Evolutionary conservation across 2,888 invertebrate species (phyloP).

Genomic region (Endotricha flammealis): DNA sequence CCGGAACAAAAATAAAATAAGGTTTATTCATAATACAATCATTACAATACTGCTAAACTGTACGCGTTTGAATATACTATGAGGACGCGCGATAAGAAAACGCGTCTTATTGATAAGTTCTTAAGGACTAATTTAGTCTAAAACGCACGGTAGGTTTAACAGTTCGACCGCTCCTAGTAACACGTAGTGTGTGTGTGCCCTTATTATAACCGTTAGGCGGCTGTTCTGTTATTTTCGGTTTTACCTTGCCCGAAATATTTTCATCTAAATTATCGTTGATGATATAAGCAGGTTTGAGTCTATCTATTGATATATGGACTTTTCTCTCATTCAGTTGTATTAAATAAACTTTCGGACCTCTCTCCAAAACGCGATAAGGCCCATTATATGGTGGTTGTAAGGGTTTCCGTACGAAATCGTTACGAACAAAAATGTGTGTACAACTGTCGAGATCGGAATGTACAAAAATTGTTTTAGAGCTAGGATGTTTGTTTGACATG

Average conservation of each 20-base stretch:
- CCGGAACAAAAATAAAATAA: too few species aligned
- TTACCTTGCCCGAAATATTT: not conserved
- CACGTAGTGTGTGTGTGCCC: too few species aligned
- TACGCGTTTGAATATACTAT: too few species aligned
- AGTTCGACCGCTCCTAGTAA: too few species aligned
- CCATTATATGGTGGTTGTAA: not conserved
- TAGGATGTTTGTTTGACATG: not conserved
- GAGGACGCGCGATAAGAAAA: too few species aligned
- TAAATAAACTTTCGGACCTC: not conserved
- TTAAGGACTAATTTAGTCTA: too few species aligned
- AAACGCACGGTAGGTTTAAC: too few species aligned
- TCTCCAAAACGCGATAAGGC: not conserved
- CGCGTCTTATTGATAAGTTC: too few species aligned
- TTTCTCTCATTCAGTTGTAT: conserved; percentile 11
- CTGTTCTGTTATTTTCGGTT: not conserved
- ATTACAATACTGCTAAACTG: too few species aligned
- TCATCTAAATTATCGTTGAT: not conserved
- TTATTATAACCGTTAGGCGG: too few species aligned
- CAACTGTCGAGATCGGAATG: not conserved
- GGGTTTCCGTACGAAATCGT: not conserved
- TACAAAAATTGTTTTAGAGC: not conserved
- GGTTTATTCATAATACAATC: too few species aligned
- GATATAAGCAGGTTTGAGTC: conserved; percentile 24
- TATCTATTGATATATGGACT: conserved; percentile 18
- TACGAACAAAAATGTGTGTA: not conserved